Evolutionary conservation across 2,797 vertebrate species (phyloP).

Genomic region (Discoglossus pictus): DNA sequence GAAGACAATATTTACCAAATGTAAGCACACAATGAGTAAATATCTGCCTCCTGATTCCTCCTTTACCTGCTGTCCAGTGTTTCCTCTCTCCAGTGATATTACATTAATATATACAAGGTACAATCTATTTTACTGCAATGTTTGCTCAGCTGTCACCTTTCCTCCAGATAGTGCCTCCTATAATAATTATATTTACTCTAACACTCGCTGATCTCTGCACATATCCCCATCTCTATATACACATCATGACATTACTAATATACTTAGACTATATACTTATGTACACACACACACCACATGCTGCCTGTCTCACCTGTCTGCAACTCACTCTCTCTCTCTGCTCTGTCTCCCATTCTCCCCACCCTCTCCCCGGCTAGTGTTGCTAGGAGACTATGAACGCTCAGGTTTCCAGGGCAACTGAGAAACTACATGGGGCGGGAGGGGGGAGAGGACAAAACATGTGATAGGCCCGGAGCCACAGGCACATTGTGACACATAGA

Average conservation of each 20-base stretch:
- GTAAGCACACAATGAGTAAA: no score
- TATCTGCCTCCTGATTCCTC: no score
- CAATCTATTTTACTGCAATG: neutral
- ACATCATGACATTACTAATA: no score
- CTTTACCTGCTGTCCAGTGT: no score
- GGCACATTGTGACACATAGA: no score
- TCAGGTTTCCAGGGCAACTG: slow-evolving; percentile 34
- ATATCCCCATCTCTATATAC: neutral
- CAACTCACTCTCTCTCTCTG: no score
- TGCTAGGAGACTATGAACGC: slow-evolving; percentile 36
- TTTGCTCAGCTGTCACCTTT: slow-evolving; percentile 44
- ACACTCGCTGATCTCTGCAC: slow-evolving; percentile 8
- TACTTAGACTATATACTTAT: neutral
- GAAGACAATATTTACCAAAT: no score
- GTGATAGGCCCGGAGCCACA: neutral
- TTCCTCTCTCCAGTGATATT: no score
- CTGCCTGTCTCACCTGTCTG: neutral
- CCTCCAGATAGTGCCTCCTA: slow-evolving; percentile 1
- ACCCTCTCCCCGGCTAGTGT: neutral
- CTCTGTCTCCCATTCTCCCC: neutral
- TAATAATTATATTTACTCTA: slow-evolving; percentile 18
- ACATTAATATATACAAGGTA: no score
- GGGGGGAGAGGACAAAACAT: neutral
- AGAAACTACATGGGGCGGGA: slow-evolving; percentile 15
- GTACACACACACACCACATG: slow-evolving; percentile 17